These are phyloP conservation scores for Podiceps cristatus DNA, from an alignment of 2,113 vertebrate species.

Conservation along the genomic window DNA sequence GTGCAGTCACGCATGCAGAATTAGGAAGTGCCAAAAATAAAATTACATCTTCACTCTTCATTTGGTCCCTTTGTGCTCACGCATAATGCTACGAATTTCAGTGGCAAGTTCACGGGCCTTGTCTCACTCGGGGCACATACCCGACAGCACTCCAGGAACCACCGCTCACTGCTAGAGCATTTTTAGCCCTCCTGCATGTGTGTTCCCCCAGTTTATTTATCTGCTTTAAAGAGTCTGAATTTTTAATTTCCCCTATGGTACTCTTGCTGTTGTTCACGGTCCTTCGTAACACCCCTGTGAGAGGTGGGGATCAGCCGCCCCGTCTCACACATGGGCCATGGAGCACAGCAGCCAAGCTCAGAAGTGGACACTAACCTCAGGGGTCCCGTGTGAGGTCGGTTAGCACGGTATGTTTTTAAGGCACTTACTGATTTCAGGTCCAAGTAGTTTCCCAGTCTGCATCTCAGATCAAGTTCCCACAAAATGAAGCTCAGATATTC, in stretches of 20 bases:
- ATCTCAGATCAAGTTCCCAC: neutral
- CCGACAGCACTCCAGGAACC: neutral
- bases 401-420: neutral
- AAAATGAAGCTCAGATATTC: neutral
- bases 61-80: neutral
- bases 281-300: accelerated
- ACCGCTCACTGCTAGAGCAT: neutral
- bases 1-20: neutral
- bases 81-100: neutral
- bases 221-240: neutral
- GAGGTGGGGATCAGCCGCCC: neutral
- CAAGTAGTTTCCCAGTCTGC: neutral
- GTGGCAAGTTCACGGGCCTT: neutral
- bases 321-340: accelerated
- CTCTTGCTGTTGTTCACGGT: neutral
- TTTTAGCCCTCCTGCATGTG: neutral
- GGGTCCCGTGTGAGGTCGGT: neutral
- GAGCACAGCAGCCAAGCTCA: neutral
- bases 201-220: neutral
- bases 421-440: neutral
- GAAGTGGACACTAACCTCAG: neutral
- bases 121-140: neutral
- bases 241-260: neutral
- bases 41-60: neutral
- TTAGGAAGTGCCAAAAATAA: slow-evolving; percentile 5